Percentiles rank a stretch among this genome's conserved stretches.
Conservation (phyloP, 2,797 vertebrate genomes). For the Nannoperca australis region DNA sequence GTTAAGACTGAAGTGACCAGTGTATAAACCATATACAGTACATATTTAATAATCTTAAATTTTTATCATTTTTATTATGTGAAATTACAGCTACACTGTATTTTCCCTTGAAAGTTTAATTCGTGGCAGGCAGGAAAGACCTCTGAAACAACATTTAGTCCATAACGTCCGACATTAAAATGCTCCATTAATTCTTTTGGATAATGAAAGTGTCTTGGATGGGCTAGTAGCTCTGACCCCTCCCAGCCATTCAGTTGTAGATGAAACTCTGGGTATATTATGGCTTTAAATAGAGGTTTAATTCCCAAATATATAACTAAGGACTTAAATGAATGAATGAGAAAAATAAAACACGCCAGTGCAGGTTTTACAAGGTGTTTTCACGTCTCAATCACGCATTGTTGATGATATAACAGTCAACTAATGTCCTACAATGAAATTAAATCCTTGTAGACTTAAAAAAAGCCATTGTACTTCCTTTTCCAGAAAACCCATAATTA, state of each 20-base stretch:
- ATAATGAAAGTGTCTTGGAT: slow-evolving; percentile 33
- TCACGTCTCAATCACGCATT: neutral
- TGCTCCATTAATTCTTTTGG: slow-evolving; percentile 35
- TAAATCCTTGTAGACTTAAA: slow-evolving; percentile 7
- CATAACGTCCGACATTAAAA: slow-evolving; percentile 32
- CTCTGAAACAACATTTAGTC: slow-evolving; percentile 31
- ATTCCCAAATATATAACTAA: neutral
- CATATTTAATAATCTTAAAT: neutral
- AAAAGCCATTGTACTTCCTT: neutral
- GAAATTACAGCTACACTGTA: neutral
- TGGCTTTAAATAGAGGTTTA: slow-evolving; percentile 13
- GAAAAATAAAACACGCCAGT: neutral
- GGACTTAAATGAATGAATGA: neutral
- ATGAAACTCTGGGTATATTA: neutral
- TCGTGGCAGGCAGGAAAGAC: slow-evolving; percentile 1
- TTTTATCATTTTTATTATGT: neutral
- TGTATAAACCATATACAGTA: neutral
- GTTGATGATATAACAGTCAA: neutral
- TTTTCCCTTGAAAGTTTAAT: neutral
- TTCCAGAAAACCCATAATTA: slow-evolving; percentile 2
- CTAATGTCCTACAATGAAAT: neutral
- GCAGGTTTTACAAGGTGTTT: neutral
- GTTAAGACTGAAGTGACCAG: slow-evolving; percentile 17
- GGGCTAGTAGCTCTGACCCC: slow-evolving; percentile 12
- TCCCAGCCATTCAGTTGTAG: slow-evolving; percentile 5